phyloP scores from a whole-genome alignment of 2,888 invertebrate species.

The Nomada hirtipes region DNA sequence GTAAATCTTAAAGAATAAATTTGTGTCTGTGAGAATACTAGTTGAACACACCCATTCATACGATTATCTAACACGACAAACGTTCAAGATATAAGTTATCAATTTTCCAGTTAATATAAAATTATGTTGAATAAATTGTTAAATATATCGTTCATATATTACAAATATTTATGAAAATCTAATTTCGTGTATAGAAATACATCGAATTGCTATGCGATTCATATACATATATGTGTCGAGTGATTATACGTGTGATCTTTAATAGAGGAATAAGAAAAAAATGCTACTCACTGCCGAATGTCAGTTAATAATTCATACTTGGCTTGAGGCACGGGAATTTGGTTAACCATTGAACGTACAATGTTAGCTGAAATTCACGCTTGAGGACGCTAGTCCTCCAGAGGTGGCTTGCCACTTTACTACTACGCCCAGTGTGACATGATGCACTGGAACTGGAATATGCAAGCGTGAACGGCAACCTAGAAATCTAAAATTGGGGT shows the following conservation, averaged over 20 bases:
- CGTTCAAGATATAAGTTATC: too few relatives aligned
- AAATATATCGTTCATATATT: neutral
- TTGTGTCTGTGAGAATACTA: too few relatives aligned
- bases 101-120: too few relatives aligned
- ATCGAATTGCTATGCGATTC: neutral
- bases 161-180: neutral
- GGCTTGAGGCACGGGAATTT: conserved; percentile 76
- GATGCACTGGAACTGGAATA: conserved; percentile 1
- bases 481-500: neutral
- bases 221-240: neutral
- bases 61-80: neutral
- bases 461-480: neutral
- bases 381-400: conserved; percentile 54
- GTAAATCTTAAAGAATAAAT: neutral
- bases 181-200: neutral
- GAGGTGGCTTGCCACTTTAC: conserved; percentile 38
- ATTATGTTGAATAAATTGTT: neutral
- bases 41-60: too few relatives aligned
- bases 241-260: neutral
- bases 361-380: conserved; percentile 36
- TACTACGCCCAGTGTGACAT: conserved; percentile 37
- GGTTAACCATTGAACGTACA: conserved; percentile 76
- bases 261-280: conserved; percentile 18
- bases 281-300: conserved; percentile 74
- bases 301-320: conserved; percentile 77